These are phyloP conservation scores for Papilio xuthus DNA, from an alignment of 1,140 invertebrate genomes.

Conservation along the genomic window DNA sequence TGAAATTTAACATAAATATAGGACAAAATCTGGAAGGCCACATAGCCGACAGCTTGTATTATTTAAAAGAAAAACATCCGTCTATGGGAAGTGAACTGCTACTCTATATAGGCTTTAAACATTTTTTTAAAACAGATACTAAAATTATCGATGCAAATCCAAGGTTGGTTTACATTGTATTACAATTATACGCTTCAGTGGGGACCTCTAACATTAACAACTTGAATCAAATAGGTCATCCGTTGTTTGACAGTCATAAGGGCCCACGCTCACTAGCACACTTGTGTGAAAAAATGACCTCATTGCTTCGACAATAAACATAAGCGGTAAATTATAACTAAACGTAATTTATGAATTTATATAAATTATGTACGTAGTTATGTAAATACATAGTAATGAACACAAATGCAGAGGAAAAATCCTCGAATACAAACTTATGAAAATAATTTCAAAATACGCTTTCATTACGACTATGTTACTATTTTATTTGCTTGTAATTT, in stretches of 20 bases:
- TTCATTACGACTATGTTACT: no score
- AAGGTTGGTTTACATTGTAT: conserved; percentile 19
- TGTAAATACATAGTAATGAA: neutral
- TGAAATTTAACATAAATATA: no score
- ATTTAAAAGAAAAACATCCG: no score
- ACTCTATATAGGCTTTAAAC: neutral
- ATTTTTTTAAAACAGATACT: neutral
- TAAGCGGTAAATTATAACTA: conserved; percentile 14
- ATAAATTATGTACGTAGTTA: neutral
- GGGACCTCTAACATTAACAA: conserved; percentile 31
- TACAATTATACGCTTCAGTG: conserved; percentile 26
- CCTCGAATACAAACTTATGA: neutral
- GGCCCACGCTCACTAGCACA: conserved; percentile 29
- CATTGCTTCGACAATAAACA: conserved; percentile 27
- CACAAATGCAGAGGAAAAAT: conserved; percentile 1
- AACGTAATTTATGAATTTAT: conserved; percentile 9
- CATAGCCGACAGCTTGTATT: no score
- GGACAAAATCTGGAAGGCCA: no score
- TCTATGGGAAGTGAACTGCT: neutral
- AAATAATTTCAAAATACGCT: neutral
- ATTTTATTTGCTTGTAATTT: no score
- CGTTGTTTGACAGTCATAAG: conserved; percentile 34
- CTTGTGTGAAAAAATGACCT: conserved; percentile 37
- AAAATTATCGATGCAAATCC: neutral
- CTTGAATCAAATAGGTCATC: conserved; percentile 35